These are phyloP conservation scores for Panonychus citri DNA, from an alignment of 1,140 invertebrate genomes.

Conservation along the genomic window DNA sequence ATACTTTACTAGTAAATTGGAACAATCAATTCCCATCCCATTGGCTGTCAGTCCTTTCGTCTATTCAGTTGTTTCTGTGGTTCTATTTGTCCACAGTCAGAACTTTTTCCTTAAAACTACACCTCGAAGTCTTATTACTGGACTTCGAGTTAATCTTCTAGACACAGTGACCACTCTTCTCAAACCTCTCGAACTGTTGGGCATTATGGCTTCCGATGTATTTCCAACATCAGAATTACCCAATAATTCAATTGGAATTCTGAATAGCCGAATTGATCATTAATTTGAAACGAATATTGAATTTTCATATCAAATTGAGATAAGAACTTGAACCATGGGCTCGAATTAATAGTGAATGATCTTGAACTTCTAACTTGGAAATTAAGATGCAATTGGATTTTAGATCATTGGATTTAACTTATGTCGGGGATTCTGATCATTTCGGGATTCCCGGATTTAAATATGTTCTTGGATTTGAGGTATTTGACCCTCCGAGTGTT, in stretches of 20 bases:
- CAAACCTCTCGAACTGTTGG: neutral
- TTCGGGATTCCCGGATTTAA: conserved; percentile 2
- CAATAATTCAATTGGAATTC: conserved; percentile 10
- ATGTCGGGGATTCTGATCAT: neutral
- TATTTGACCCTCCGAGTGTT: neutral
- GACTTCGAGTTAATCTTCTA: neutral
- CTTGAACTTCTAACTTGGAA: no score
- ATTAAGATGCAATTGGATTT: no score
- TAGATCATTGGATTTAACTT: neutral
- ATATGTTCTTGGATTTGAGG: neutral
- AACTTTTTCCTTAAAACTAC: neutral
- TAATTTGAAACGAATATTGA: no score
- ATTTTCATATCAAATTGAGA: no score
- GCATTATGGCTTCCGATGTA: neutral
- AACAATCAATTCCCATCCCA: neutral
- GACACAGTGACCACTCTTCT: neutral
- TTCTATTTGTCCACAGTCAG: neutral
- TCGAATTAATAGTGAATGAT: no score
- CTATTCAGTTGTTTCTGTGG: neutral
- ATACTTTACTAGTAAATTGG: no score
- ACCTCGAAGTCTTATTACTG: neutral
- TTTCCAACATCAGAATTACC: conserved; percentile 4
- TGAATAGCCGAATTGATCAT: conserved; percentile 9
- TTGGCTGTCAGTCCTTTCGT: neutral
- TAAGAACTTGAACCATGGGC: no score